These are phyloP conservation scores for Melanaphis sacchari DNA, from an alignment of 1,140 invertebrate species.

Conservation along the genomic window DNA sequence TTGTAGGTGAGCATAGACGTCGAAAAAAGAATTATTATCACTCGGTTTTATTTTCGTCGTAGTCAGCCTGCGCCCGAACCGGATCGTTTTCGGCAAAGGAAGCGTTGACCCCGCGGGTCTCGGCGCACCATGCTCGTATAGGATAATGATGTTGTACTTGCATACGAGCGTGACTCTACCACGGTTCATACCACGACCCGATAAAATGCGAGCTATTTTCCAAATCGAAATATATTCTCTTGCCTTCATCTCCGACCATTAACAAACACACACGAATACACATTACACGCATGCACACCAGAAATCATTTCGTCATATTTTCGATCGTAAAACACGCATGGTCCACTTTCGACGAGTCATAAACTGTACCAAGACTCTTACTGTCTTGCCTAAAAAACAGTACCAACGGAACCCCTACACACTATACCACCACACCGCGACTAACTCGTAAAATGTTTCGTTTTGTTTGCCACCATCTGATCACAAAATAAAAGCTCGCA, in stretches of 20 bases:
- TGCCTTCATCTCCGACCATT: neutral
- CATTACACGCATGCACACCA: neutral
- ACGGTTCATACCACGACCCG: neutral
- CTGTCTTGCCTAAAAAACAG: no score
- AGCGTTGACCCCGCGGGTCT: neutral
- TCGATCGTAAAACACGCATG: neutral
- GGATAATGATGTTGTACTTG: neutral
- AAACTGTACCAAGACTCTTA: neutral
- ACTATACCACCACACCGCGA: neutral
- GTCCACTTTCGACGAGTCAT: neutral
- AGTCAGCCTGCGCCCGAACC: neutral
- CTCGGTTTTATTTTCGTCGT: neutral
- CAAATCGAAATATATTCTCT: neutral
- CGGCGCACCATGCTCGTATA: no score
- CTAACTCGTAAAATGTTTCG: neutral
- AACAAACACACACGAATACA: neutral
- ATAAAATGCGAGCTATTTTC: neutral
- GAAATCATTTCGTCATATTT: neutral
- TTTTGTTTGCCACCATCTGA: neutral
- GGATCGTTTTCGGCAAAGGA: neutral
- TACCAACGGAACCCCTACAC: neutral
- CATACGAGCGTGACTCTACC: neutral
- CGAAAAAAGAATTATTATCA: neutral
- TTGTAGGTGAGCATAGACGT: neutral
- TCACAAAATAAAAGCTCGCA: no score